A percentile compares a stretch with the other conserved stretches of the same genome.
Conservation (phyloP, 2,888 invertebrate species). For the Drosophila rellima region DNA sequence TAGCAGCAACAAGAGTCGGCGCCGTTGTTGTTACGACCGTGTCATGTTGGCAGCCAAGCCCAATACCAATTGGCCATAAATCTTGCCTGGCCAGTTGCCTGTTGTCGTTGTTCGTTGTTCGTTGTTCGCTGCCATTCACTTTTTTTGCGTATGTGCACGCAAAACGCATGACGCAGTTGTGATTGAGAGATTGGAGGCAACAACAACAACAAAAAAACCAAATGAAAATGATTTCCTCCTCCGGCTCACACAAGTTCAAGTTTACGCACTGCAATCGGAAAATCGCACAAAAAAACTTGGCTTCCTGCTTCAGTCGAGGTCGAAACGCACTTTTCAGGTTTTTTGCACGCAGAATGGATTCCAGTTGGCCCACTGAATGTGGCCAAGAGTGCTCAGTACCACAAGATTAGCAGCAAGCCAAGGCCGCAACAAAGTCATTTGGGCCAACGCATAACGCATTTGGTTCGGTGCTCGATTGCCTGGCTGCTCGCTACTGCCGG, state of each 20-base stretch:
- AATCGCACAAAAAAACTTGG: conserved; percentile 4
- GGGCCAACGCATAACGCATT: conserved; percentile 52
- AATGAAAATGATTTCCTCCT: conserved; percentile 38
- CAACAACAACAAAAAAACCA: not conserved
- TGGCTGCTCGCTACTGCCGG: conserved; percentile 50
- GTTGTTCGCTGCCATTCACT: conserved; percentile 69
- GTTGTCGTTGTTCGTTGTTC: conserved; percentile 4
- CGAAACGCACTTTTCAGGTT: conserved; percentile 60
- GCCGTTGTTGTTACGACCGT: conserved; percentile 65
- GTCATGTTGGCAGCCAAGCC: conserved; percentile 82
- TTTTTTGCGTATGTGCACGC: conserved; percentile 61
- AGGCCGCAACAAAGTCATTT: conserved; percentile 50
- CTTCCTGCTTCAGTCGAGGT: conserved; percentile 55
- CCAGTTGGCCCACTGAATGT: conserved; percentile 63
- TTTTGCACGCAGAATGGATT: conserved; percentile 43
- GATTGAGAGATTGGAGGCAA: conserved; percentile 15
- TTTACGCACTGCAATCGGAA: conserved; percentile 62
- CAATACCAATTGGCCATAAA: conserved; percentile 80
- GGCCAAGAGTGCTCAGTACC: conserved; percentile 10
- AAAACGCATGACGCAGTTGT: conserved; percentile 68
- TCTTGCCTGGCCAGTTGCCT: conserved; percentile 55
- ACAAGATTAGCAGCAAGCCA: conserved; percentile 30
- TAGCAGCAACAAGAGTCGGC: conserved; percentile 60
- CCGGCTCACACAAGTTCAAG: conserved; percentile 66
- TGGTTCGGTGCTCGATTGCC: conserved; percentile 5